These are phyloP conservation scores for Drosophila hydei DNA, from an alignment of 1,140 invertebrate genomes.

Conservation along the genomic window DNA sequence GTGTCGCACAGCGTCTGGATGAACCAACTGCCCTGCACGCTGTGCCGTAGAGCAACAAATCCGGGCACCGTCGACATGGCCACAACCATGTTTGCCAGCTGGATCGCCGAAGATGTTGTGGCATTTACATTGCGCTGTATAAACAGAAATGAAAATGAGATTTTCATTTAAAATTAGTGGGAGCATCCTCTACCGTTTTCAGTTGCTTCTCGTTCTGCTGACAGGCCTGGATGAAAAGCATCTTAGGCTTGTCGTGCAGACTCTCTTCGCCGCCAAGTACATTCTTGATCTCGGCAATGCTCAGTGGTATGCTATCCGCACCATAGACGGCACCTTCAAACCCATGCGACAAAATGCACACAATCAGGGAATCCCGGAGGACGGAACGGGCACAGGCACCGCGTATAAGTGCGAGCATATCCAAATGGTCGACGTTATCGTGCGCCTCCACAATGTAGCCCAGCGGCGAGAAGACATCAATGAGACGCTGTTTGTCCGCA, in stretches of 20 bases:
- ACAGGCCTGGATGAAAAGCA: conserved; percentile 78
- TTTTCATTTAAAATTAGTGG: background rate
- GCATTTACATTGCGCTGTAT: conserved; percentile 46
- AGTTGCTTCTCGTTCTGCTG: conserved; percentile 46
- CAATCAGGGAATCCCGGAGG: conserved; percentile 68
- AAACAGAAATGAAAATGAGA: background rate
- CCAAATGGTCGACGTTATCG: conserved; percentile 61
- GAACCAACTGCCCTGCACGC: conserved; percentile 74
- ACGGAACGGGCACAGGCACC: conserved; percentile 46
- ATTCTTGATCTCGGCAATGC: conserved; percentile 65
- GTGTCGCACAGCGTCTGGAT: conserved; percentile 71
- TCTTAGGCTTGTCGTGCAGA: conserved; percentile 65
- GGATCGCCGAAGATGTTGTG: conserved; percentile 35
- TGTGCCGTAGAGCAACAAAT: conserved; percentile 67
- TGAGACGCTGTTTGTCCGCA: conserved; percentile 53
- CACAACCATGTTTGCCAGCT: conserved; percentile 62
- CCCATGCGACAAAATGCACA: conserved; percentile 79
- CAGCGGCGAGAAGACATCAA: conserved; percentile 57
- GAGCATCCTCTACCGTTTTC: conserved; percentile 6
- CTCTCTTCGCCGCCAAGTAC: conserved; percentile 54
- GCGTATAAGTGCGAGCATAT: conserved; percentile 57
- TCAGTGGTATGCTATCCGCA: conserved; percentile 67
- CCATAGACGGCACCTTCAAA: conserved; percentile 72
- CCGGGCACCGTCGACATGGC: conserved; percentile 77
- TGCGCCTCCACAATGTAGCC: conserved; percentile 62